Evolutionary conservation across 2,797 vertebrate species (phyloP).

Genomic region (Pangasius mekongensis): DNA sequence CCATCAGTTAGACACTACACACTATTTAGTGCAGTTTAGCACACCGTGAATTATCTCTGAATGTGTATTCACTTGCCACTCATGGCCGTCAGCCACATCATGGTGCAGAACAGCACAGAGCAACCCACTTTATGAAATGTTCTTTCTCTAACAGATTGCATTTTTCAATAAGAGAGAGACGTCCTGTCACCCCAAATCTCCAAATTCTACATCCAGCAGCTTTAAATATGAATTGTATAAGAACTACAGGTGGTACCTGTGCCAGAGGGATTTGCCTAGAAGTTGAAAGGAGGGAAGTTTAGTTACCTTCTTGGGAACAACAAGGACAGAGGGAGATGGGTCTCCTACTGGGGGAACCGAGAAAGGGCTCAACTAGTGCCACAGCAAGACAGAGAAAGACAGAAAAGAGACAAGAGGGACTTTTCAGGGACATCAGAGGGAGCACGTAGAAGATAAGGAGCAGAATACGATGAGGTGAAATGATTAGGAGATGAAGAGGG

Average conservation of each 20-base stretch:
- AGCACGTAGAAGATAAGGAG: not conserved
- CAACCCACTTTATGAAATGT: not conserved
- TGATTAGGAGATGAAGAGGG: slow-evolving; percentile 4
- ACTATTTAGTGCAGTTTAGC: not conserved
- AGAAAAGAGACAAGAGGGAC: slow-evolving; percentile 70
- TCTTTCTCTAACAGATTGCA: not conserved
- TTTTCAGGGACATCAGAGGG: slow-evolving; percentile 68
- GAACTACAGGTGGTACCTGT: not conserved
- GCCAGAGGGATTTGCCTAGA: not conserved
- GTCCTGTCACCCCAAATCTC: not conserved
- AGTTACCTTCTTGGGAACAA: slow-evolving; percentile 89
- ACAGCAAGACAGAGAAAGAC: slow-evolving; percentile 29
- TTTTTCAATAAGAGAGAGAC: not conserved
- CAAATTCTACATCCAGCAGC: not conserved
- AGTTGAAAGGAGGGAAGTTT: slow-evolving; percentile 63
- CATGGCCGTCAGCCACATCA: not conserved
- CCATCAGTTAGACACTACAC: not conserved
- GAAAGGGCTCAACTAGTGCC: slow-evolving; percentile 62
- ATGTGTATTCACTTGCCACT: not conserved
- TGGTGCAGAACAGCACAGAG: too few species aligned
- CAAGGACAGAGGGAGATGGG: slow-evolving; percentile 90
- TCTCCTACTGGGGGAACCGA: slow-evolving; percentile 87
- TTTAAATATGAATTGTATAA: not conserved
- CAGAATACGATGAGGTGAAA: slow-evolving; percentile 32
- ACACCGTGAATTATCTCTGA: not conserved